Evolutionary conservation across 2,888 invertebrate genomes (phyloP), one percentile per base, ranked within the genome.

Genomic region (Ennomos fuscantarius): DNA sequence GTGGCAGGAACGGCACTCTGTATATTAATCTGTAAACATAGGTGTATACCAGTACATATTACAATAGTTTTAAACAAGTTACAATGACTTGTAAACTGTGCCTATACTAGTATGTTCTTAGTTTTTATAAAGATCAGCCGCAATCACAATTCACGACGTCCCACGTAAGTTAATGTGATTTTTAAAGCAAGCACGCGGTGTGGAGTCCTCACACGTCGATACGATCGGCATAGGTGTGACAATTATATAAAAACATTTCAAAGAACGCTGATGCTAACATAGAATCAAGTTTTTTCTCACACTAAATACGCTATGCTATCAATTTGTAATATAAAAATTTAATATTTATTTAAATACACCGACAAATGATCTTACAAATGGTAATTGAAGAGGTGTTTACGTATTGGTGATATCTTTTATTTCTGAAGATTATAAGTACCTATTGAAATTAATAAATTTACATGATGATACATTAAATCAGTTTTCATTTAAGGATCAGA

Each of bases 241-340:
- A 40, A 32, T 8, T 15, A 24, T 39, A 44, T 13, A 47, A 57
- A 49, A 40, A 55, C 53, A 51, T 32, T 63, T 57, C 61, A 32
- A 13, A 61, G 55, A 58, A 65, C 37, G 58, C 57, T 63, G 60
- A 61, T 51, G 40, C 33, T 32, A 8, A n/a, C 2, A 24, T 6
- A 24, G 24, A 31, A 11, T 9, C 11, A 24, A 48, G 36, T 47
- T 47, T 24, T n/a, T 55, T 55, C 55, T 43, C 55, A 55, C 48
- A 43, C 10, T 37, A 31, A 8, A 46, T 40, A 34, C 8, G 36
- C 47, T 42, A 10, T 40, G 35, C 35, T 42, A 41, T 46, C 32
- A 47, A 8, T 24, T 9, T 31, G 9, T 11, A 11, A 39, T 12
- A 6, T 10, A 8, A 8, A n/a, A 8, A 5, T 12, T n/a, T 11